These are phyloP conservation scores for Diarsia dahlii DNA, from an alignment of 2,888 invertebrate genomes.

Conservation along the genomic window DNA sequence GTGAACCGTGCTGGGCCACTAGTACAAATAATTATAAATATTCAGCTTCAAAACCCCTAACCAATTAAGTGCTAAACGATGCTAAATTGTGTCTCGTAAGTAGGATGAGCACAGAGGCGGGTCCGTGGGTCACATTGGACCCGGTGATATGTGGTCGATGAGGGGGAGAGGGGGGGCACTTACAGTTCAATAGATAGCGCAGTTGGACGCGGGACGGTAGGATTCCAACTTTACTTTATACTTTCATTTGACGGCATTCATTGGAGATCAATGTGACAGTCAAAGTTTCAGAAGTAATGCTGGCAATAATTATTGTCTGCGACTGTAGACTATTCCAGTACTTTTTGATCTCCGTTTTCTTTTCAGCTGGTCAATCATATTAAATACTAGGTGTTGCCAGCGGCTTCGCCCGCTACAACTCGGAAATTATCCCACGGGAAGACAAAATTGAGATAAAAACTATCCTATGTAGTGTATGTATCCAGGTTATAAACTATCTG, in stretches of 20 bases:
- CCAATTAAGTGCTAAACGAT: neutral
- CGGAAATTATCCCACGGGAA: too few relatives aligned
- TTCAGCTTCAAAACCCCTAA: neutral
- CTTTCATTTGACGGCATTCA: constrained; percentile 2
- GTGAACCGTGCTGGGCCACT: too few relatives aligned
- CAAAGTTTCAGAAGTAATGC: neutral
- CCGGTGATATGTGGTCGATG: constrained; percentile 1
- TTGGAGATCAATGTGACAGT: neutral
- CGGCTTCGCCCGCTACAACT: too few relatives aligned
- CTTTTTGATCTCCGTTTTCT: neutral
- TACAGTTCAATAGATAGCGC: constrained; percentile 2
- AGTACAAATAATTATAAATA: neutral
- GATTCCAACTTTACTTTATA: neutral
- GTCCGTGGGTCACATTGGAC: neutral
- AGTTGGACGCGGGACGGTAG: neutral
- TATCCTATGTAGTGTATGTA: too few relatives aligned
- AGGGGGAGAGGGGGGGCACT: neutral
- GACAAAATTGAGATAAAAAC: too few relatives aligned
- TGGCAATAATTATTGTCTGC: neutral
- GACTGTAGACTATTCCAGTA: neutral
- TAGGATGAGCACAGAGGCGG: neutral
- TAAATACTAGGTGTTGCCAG: too few relatives aligned
- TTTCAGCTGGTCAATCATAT: too few relatives aligned
- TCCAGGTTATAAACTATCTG: too few relatives aligned
- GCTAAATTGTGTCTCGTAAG: neutral